Percentiles rank a stretch among this genome's conserved stretches.
These are phyloP conservation scores for Catostylus mosaicus DNA, from an alignment of 30 jellyfish, hydroid and myxozoan species.

Conservation along the genomic window DNA sequence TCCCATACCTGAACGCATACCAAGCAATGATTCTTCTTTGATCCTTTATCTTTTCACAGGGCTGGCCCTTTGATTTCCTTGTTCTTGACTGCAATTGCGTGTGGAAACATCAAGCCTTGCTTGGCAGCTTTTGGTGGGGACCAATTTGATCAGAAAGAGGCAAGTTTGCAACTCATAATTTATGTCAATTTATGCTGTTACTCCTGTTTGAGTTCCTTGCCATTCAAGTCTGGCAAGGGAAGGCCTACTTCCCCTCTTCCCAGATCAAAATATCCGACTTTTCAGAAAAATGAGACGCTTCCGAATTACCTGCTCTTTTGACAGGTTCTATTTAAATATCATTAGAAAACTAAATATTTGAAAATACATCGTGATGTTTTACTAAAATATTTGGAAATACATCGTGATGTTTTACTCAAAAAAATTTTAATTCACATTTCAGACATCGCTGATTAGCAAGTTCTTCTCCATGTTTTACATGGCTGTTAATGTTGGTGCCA, in stretches of 20 bases:
- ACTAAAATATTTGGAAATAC: no score
- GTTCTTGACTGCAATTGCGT: conserved; percentile 88
- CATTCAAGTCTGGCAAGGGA: no score
- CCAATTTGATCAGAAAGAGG: conserved; percentile 89
- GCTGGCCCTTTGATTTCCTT: conserved; percentile 86
- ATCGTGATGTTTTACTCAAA: no score
- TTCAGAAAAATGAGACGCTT: no score
- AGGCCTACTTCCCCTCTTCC: no score
- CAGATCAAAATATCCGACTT: no score
- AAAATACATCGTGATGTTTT: no score
- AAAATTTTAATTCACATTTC: conserved; percentile 17
- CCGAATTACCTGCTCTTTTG: no score
- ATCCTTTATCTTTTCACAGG: conserved; percentile 27
- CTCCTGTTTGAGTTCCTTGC: no score
- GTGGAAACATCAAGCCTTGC: conserved; percentile 98
- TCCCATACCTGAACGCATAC: not conserved
- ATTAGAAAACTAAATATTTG: no score
- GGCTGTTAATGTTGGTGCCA: conserved; percentile 98
- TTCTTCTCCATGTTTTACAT: conserved; percentile 96
- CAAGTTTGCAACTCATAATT: not conserved
- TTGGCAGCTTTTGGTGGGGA: conserved; percentile 99
- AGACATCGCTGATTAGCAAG: conserved; percentile 84
- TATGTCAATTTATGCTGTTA: no score
- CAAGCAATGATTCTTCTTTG: not conserved
- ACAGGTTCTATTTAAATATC: no score